These are phyloP conservation scores for Panthera leo DNA, from an alignment of 2,113 vertebrate species.

Conservation along the genomic window DNA sequence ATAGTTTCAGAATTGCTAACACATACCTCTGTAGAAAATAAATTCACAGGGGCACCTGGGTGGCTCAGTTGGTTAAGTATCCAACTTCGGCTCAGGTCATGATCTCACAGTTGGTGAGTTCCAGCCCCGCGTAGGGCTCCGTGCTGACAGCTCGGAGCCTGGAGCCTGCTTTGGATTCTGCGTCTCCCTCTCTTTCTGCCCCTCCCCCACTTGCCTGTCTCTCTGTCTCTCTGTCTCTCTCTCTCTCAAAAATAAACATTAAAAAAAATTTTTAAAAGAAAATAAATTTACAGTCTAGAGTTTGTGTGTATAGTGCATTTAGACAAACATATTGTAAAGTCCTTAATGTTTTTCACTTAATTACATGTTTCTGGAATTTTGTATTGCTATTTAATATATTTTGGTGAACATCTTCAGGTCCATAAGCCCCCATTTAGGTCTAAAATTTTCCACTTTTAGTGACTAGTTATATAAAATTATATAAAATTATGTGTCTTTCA, in stretches of 20 bases:
- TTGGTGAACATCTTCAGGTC: not conserved
- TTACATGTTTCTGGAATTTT: not conserved
- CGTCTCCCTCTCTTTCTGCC: too few relatives aligned
- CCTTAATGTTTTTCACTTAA: conserved; percentile 2
- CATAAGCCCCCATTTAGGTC: not conserved
- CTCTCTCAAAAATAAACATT: too few relatives aligned
- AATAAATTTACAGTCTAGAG: not conserved
- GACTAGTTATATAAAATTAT: not conserved
- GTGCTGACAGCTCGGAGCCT: too few relatives aligned
- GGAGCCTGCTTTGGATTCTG: too few relatives aligned
- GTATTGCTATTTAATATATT: not conserved
- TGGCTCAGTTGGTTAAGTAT: too few relatives aligned
- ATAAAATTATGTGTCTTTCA: not conserved
- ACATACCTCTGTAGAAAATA: not conserved
- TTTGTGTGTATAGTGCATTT: not conserved
- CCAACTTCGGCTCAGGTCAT: too few relatives aligned
- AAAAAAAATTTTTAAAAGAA: not conserved
- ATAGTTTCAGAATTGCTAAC: not conserved
- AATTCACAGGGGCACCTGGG: not conserved
- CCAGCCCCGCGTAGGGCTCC: too few relatives aligned
- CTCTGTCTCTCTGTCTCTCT: too few relatives aligned
- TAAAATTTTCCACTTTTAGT: not conserved
- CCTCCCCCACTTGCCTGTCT: too few relatives aligned
- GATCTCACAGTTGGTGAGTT: too few relatives aligned
- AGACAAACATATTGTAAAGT: not conserved